phyloP scores from a whole-genome alignment of 2,797 vertebrate genomes.

The Galaxias olidus region DNA sequence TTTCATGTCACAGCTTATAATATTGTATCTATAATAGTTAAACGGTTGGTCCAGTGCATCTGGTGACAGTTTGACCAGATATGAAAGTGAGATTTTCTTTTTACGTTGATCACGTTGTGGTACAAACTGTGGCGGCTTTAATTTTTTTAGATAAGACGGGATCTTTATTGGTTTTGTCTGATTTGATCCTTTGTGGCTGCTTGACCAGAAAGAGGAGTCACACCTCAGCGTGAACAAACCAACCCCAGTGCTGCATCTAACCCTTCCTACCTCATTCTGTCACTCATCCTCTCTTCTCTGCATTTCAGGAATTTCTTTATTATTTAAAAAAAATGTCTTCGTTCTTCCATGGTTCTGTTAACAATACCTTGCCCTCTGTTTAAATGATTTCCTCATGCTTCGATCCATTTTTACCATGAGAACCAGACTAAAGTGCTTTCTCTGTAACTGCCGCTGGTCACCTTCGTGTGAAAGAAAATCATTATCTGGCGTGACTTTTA shows the following conservation, averaged over 20 bases:
- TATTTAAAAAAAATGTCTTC: background rate
- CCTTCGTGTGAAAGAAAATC: too few species aligned
- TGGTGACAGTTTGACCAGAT: background rate
- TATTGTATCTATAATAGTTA: background rate
- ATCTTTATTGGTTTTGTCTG: slow-evolving; percentile 3
- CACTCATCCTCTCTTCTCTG: background rate
- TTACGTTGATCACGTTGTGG: slow-evolving; percentile 24
- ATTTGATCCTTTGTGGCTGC: slow-evolving; percentile 25
- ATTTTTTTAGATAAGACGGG: slow-evolving; percentile 11
- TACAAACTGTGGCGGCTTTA: too few species aligned
- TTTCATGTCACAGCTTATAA: background rate
- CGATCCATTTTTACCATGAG: too few species aligned
- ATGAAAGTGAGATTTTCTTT: background rate
- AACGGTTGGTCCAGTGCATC: background rate
- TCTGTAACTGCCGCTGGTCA: too few species aligned
- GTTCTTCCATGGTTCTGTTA: background rate
- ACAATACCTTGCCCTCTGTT: too few species aligned
- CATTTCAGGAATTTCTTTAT: background rate
- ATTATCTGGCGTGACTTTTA: too few species aligned
- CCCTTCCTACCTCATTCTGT: slow-evolving; percentile 57
- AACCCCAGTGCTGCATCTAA: slow-evolving; percentile 49
- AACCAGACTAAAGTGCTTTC: too few species aligned
- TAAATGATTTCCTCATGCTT: too few species aligned
- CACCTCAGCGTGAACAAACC: slow-evolving; percentile 61
- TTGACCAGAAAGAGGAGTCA: slow-evolving; percentile 37